Evolutionary conservation across 2,888 invertebrate species (phyloP), one percentile per base, ranked within the genome.

Genomic region (Ormyrus pomaceus): DNA sequence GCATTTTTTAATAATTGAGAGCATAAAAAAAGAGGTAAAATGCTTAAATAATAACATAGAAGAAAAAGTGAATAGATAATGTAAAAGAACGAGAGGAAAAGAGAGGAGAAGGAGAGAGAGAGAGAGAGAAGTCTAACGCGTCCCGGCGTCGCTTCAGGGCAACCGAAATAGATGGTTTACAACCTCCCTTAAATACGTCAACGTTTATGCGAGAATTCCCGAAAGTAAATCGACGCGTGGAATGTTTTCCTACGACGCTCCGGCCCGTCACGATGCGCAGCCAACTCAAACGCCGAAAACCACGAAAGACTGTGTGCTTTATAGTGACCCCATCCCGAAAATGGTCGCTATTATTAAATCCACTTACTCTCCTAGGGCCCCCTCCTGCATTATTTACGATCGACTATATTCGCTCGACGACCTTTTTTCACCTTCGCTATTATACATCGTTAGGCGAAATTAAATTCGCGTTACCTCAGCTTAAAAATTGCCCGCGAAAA

Each of bases 111-210:
- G 45, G 51, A 46, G 59, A 65, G 51, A 45, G 51, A 46, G 59
- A 65, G 51, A 45, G 46, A 50, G 53, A 51, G 68, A 34, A 53
- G 71, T 53, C 46, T 34, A 34, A 53, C 19, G 50, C 61, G 73
- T 62, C 48, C 34, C 74, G 74, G 69, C 74, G 70, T 48, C 62
- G 74, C 61, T 70, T 73, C 80, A 75, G 69, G 68, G 72, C 78
- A 86, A 87, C 88, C 86, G 84, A 90, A 89, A 90, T 90, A 89
- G 89, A 90, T 89, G 87, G 87, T 90, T 90, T 90, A 90, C 89
- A 85, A 87, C 87, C 85, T 88, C 89, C 88, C 89, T 90, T 89
- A 89, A 89, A 90, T 87, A 88, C 89, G 88, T 89, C 88, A 88
- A 89, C 89, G 88, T 90, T 89, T 89, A 90, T 85, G 87, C 86